Evolutionary conservation across 1,140 invertebrate species (phyloP).

Genomic region (silkworm (Bombyx mori)): ASM3026992v2 NC_085112.1:5118001-5118500

Average conservation of each 20-base stretch:
- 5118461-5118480: no score
- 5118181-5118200: conserved; percentile 50
- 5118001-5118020: no score
- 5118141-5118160: conserved; percentile 43
- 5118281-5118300: conserved; percentile 44
- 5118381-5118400: no score
- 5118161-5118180: conserved; percentile 57
- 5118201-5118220: conserved; percentile 45
- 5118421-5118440: no score
- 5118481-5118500: no score
- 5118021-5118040: no score
- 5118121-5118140: conserved; percentile 13
- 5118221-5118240: conserved; percentile 55
- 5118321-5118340: conserved; percentile 20
- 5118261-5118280: conserved; percentile 63
- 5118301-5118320: conserved; percentile 45
- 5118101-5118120: no score
- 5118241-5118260: conserved; percentile 47
- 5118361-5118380: background rate
- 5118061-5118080: no score
- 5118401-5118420: no score
- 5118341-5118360: background rate
- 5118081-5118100: no score
- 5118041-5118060: no score
- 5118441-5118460: no score